phyloP scores from a whole-genome alignment of 2,888 invertebrate genomes.

The Sphinx pinastri region DNA sequence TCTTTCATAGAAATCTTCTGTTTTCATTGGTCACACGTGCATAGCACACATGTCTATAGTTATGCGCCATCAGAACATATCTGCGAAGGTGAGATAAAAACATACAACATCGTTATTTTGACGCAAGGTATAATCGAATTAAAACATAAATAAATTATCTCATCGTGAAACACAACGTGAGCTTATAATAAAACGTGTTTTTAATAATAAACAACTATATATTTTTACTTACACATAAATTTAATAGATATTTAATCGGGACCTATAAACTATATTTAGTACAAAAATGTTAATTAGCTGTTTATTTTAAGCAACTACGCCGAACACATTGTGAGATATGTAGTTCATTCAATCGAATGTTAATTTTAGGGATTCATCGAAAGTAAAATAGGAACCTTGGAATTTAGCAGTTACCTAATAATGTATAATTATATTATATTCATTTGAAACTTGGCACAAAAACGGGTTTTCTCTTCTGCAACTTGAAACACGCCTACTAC shows the following conservation, averaged over 20 bases:
- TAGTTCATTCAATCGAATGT: neutral
- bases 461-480: no score
- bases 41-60: no score
- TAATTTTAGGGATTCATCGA: neutral
- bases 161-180: neutral
- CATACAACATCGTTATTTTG: no score
- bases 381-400: neutral
- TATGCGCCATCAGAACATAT: no score
- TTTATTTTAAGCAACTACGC: neutral
- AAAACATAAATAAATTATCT: neutral
- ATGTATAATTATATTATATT: no score
- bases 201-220: neutral
- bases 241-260: neutral
- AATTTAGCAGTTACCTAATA: no score
- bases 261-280: neutral
- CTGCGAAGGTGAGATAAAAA: no score
- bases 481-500: no score
- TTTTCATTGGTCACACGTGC: no score
- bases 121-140: no score
- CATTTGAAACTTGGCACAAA: neutral
- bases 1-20: no score
- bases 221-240: neutral
- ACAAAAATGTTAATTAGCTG: neutral
- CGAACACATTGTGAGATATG: neutral
- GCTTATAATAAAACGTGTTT: constrained; percentile 12